phyloP scores from a whole-genome alignment of 2,113 vertebrate species.

The Isichthys henryi region DNA sequence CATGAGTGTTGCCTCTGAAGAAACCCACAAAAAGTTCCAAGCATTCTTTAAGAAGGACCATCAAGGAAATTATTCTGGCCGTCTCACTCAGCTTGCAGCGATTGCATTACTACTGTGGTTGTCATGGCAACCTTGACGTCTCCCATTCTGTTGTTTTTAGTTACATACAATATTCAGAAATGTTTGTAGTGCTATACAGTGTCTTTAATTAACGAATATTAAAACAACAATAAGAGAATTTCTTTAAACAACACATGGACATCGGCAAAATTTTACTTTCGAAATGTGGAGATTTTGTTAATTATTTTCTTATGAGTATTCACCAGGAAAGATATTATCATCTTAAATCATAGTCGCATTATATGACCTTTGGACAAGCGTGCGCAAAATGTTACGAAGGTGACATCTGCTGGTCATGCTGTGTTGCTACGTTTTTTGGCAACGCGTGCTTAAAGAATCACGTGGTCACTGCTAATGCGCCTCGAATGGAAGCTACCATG shows the following conservation, averaged over 20 bases:
- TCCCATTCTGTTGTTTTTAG: background rate
- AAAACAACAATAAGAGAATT: background rate
- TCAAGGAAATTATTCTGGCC: background rate
- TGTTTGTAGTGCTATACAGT: background rate
- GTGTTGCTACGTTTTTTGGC: background rate
- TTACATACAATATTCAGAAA: background rate
- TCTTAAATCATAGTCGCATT: background rate
- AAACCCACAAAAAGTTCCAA: conserved; percentile 4
- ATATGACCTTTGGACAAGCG: background rate
- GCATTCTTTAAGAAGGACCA: background rate
- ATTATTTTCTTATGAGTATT: background rate
- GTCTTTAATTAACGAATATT: background rate
- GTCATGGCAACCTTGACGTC: background rate
- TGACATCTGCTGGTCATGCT: conserved; percentile 11
- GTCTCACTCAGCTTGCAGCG: background rate
- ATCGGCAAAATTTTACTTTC: background rate
- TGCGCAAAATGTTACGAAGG: background rate
- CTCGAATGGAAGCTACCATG: conserved; percentile 23
- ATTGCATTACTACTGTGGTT: background rate
- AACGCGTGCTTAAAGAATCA: background rate
- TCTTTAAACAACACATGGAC: background rate
- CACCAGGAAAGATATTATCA: background rate
- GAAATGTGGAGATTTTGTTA: background rate
- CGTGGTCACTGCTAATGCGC: background rate
- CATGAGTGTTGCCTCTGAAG: background rate